These are phyloP conservation scores for Caenorhabditis auriculariae DNA, from an alignment of 2,888 invertebrate genomes.

Conservation along the genomic window DNA sequence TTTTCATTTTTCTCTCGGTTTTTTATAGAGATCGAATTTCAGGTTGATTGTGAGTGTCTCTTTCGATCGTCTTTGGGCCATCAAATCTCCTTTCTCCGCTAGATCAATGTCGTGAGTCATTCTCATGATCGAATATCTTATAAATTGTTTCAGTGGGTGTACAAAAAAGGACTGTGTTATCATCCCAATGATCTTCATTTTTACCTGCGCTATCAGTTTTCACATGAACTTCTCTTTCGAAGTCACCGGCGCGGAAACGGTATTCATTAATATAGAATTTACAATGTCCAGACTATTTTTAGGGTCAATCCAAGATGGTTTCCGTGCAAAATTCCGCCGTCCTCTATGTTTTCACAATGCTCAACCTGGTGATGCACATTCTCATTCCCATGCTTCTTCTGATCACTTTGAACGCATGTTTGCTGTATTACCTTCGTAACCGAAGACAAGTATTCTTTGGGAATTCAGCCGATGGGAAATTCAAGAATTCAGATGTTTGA, in stretches of 20 bases:
- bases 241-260: neutral
- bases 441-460: constrained; percentile 17
- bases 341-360: constrained; percentile 14
- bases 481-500: constrained; percentile 13
- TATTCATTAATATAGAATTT: neutral
- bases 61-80: constrained; percentile 47
- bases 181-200: constrained; percentile 28
- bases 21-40: neutral
- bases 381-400: constrained; percentile 39
- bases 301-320: constrained; percentile 12
- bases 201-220: constrained; percentile 26
- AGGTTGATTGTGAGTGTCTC: constrained; percentile 51
- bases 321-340: constrained; percentile 6
- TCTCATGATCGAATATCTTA: neutral
- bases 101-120: constrained; percentile 24
- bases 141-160: constrained; percentile 14
- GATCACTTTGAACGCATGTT: constrained; percentile 34
- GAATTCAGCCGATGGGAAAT: no score
- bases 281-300: constrained; percentile 1
- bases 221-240: constrained; percentile 38
- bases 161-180: constrained; percentile 20
- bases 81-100: constrained; percentile 46
- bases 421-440: constrained; percentile 40
- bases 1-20: no score
- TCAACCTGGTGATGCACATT: constrained; percentile 22